These are phyloP conservation scores for Tenodera sinensis DNA, from an alignment of 2,888 invertebrate species.

Conservation along the genomic window DNA sequence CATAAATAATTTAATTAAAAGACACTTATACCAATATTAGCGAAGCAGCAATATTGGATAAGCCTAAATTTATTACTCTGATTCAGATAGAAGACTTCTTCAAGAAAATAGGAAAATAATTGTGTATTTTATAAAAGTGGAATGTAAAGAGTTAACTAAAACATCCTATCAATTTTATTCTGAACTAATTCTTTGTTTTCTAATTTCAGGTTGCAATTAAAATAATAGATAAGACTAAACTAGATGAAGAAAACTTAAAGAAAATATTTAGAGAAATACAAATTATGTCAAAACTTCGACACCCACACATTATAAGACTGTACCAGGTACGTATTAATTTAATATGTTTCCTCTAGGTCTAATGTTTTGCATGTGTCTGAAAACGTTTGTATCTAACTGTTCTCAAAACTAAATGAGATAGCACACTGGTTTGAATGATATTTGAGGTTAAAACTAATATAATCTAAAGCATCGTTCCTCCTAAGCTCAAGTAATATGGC, in stretches of 20 bases:
- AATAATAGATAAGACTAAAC: slow-evolving; percentile 89
- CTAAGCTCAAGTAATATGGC: too few relatives aligned
- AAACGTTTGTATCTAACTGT: too few relatives aligned
- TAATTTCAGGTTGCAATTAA: slow-evolving; percentile 87
- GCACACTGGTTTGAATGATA: too few relatives aligned
- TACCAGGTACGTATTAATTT: slow-evolving; percentile 62
- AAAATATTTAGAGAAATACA: slow-evolving; percentile 96
- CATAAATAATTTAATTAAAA: too few relatives aligned
- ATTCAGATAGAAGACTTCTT: neutral
- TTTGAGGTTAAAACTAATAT: too few relatives aligned
- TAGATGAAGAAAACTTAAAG: slow-evolving; percentile 88
- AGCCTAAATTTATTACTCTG: too few relatives aligned
- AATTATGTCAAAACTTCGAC: slow-evolving; percentile 88
- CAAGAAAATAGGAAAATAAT: neutral
- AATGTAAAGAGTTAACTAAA: neutral
- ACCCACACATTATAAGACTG: slow-evolving; percentile 93
- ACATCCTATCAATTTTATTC: neutral
- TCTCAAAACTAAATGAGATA: too few relatives aligned
- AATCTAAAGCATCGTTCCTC: too few relatives aligned
- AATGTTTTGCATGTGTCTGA: too few relatives aligned
- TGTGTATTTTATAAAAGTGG: neutral
- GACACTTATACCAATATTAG: too few relatives aligned
- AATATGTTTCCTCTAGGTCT: neutral
- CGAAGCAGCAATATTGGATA: too few relatives aligned
- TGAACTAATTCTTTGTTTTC: neutral